Base-by-base conservation (phyloP, 2,797 vertebrate species). In the Hypotaenidia philippensis region DNA sequence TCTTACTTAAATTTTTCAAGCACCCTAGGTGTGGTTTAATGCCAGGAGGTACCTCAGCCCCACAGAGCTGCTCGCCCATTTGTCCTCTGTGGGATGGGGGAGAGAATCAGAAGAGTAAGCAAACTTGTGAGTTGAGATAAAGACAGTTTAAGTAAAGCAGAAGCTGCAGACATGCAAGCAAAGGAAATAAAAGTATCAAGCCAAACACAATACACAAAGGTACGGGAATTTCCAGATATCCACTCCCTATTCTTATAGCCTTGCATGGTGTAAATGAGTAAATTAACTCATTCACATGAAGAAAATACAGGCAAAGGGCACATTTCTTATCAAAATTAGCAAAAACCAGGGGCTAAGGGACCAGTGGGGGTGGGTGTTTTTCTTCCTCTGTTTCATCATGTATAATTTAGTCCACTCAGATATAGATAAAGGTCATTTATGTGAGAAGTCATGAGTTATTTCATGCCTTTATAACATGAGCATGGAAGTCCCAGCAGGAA, bases 21-120 rank as follows among this genome's bases (percentile, higher is more conserved):
- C 22, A 16, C 20, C 22, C 11, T 15, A 20, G 32, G 4, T 57
- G 21, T 36, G 25, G 56, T 71, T 71, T 40, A 64, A n/a, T 4
- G 11, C 31, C 31, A 41, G 22, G 6, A 71, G 22, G 36, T 44
- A 79, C 34, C 50, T 64, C 32, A 56, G 31, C 34, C 65, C 34
- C 49, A 56, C 32, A 25, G 31, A 10, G 7, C 26, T 1, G 0
- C 59, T 55, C 2, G 0, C 34, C 49, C 26, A 8, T 6, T 78
- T 70, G 13, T 11, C 18, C 41, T 6, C 5, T 7, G 18, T 22
- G 13, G 49, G 49, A 50, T 50, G 49, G 49, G 25, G 25, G 49
- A 50, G 25, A 50, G 25, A 50, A 26, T 25, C 1, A 3, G 49
- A 47, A 55, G 26, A 20, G 13, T 55, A 40, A 47, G 15, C 47